A percentile compares a stretch with the other conserved stretches of the same genome.
phyloP scores from a whole-genome alignment of 2,797 vertebrate species.

The Taenioides sp. region DNA sequence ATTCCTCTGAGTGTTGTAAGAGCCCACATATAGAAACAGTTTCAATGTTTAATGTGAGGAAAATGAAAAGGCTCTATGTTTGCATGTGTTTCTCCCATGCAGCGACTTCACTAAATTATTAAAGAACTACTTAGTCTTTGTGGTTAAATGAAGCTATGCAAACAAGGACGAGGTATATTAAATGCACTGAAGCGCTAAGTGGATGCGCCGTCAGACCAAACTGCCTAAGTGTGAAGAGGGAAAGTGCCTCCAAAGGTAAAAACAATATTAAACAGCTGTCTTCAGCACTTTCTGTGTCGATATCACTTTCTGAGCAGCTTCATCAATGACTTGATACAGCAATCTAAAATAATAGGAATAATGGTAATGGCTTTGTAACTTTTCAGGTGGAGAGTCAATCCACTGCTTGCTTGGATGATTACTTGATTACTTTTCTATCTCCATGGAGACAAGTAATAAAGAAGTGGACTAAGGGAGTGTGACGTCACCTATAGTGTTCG shows the following conservation, averaged over 20 bases:
- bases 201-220: constrained; percentile 43
- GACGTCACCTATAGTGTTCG: no score
- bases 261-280: constrained; percentile 45
- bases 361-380: no score
- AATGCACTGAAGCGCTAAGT: constrained; percentile 40
- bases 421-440: no score
- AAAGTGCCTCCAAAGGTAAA: constrained; percentile 34
- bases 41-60: constrained; percentile 48
- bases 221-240: constrained; percentile 34
- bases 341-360: constrained; percentile 1
- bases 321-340: constrained; percentile 38
- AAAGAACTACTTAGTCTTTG: constrained; percentile 44
- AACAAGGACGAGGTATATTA: constrained; percentile 50
- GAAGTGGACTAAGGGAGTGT: no score
- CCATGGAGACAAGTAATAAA: no score
- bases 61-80: constrained; percentile 35
- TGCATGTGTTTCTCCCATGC: constrained; percentile 26
- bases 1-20: not conserved
- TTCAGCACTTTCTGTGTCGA: constrained; percentile 36
- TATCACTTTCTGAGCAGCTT: constrained; percentile 31
- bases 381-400: no score
- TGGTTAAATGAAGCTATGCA: constrained; percentile 55
- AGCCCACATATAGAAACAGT: constrained; percentile 12
- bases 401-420: no score
- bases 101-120: constrained; percentile 55